A percentile compares a stretch with the other conserved stretches of the same genome.
phyloP scores from a whole-genome alignment of 2,113 vertebrate species.

The Murina feae region DNA sequence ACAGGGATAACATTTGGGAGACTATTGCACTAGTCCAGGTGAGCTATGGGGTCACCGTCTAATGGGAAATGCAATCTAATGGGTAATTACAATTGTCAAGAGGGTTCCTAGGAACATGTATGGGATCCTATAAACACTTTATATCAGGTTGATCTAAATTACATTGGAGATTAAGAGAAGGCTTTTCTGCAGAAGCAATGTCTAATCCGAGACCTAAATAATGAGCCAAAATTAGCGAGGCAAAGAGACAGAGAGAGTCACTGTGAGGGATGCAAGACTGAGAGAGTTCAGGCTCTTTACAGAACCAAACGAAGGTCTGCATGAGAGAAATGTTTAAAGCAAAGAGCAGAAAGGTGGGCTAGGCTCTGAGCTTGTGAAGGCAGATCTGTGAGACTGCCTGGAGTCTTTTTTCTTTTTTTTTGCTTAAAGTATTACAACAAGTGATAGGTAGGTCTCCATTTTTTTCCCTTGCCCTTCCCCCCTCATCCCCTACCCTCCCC shows the following conservation, averaged over 20 bases:
- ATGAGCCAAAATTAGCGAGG: slow-evolving; percentile 40
- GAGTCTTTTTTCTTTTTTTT: too few species aligned
- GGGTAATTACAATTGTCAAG: slow-evolving; percentile 46
- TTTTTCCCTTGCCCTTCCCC: too few species aligned
- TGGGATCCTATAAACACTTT: not conserved
- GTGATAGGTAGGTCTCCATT: too few species aligned
- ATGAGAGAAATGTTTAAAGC: not conserved
- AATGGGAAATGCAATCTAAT: slow-evolving; percentile 23
- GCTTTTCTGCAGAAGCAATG: slow-evolving; percentile 24
- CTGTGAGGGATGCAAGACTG: rapidly evolving
- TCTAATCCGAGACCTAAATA: slow-evolving; percentile 52
- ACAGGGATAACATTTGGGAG: not conserved
- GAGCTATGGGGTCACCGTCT: slow-evolving; percentile 23
- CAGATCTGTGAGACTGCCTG: rapidly evolving
- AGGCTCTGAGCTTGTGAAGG: not conserved
- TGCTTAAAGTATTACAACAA: too few species aligned
- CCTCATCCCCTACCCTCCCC: too few species aligned
- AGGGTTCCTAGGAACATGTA: not conserved
- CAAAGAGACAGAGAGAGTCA: not conserved
- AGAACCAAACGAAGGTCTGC: rapidly evolving
- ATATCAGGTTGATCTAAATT: slow-evolving; percentile 63
- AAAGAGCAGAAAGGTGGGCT: too few species aligned
- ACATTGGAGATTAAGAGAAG: slow-evolving; percentile 49
- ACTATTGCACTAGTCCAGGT: not conserved
- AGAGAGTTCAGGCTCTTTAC: not conserved